A percentile compares a stretch with the other conserved stretches of the same genome.
phyloP scores from a whole-genome alignment of 2,888 invertebrate genomes.

The Drosophila birchii region DNA sequence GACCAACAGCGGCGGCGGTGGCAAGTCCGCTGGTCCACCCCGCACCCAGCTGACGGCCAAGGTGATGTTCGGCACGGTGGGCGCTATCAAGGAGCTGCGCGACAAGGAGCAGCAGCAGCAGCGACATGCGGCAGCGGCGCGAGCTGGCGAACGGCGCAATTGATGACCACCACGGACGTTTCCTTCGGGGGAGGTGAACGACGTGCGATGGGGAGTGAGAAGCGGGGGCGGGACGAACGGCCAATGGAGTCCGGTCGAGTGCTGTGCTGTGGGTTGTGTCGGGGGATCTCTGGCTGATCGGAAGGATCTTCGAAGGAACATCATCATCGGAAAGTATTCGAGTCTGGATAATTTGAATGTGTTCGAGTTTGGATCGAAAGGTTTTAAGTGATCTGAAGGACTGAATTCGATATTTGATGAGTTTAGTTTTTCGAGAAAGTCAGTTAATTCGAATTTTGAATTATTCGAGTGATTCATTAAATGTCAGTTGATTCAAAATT shows the following conservation, averaged over 20 bases:
- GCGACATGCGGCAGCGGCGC: conserved; percentile 85
- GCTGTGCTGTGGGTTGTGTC: conserved; percentile 50
- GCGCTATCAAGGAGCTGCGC: conserved; percentile 90
- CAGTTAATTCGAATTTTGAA: not conserved
- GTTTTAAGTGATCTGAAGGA: not conserved
- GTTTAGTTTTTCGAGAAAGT: not conserved
- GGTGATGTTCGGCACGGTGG: conserved; percentile 90
- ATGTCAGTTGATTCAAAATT: too few species aligned
- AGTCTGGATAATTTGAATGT: conserved; percentile 1
- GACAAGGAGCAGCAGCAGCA: conserved; percentile 89
- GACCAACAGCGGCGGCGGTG: conserved; percentile 42
- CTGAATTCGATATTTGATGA: not conserved
- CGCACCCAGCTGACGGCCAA: conserved; percentile 88
- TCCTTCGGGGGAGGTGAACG: conserved; percentile 13
- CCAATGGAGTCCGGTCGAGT: conserved; percentile 37
- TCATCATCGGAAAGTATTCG: conserved; percentile 5
- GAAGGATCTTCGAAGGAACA: conserved; percentile 14
- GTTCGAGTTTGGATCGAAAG: not conserved
- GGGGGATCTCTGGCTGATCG: conserved; percentile 40
- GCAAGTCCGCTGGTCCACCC: conserved; percentile 61
- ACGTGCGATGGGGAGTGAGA: conserved; percentile 12
- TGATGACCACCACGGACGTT: conserved; percentile 52
- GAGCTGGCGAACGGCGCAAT: conserved; percentile 83
- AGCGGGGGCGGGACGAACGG: conserved; percentile 27
- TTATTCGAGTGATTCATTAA: not conserved